phyloP scores from a whole-genome alignment of 1,140 invertebrate genomes.

The Dendrolimus punctatus region DNA sequence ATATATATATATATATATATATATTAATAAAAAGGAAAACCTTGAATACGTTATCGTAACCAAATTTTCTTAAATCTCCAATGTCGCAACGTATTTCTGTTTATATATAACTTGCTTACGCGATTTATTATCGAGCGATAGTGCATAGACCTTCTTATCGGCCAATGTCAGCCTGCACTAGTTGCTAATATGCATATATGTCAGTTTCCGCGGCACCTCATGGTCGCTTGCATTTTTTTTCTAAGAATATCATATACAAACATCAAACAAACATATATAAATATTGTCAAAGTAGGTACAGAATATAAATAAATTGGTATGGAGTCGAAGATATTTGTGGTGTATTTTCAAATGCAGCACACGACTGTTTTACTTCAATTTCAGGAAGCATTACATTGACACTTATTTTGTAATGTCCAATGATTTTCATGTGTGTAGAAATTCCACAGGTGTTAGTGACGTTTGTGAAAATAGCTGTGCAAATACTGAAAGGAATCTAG shows the following conservation, averaged over 20 bases:
- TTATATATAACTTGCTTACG: constrained; percentile 1
- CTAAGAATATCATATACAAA: background rate
- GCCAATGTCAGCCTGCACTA: constrained; percentile 12
- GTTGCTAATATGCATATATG: constrained; percentile 3
- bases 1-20: too few species aligned
- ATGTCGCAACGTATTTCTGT: constrained; percentile 4
- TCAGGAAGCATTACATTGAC: too few species aligned
- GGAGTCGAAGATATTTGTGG: too few species aligned
- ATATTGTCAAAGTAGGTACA: too few species aligned
- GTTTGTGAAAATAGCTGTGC: constrained; percentile 7
- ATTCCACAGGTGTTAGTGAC: constrained; percentile 8
- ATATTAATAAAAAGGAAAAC: too few species aligned
- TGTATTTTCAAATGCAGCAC: too few species aligned
- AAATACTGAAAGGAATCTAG: constrained; percentile 19
- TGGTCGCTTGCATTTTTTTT: constrained; percentile 6
- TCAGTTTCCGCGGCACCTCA: constrained; percentile 14
- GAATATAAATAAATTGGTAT: too few species aligned
- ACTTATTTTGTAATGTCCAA: too few species aligned
- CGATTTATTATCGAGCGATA: constrained; percentile 9
- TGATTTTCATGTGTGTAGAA: constrained; percentile 1
- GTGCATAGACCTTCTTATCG: constrained; percentile 22
- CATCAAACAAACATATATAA: background rate
- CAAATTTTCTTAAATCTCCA: too few species aligned
- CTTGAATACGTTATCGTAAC: too few species aligned
- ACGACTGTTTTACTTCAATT: too few species aligned